These are phyloP conservation scores for Melanotaenia boesemani DNA, from an alignment of 2,797 vertebrate genomes.

Conservation along the genomic window DNA sequence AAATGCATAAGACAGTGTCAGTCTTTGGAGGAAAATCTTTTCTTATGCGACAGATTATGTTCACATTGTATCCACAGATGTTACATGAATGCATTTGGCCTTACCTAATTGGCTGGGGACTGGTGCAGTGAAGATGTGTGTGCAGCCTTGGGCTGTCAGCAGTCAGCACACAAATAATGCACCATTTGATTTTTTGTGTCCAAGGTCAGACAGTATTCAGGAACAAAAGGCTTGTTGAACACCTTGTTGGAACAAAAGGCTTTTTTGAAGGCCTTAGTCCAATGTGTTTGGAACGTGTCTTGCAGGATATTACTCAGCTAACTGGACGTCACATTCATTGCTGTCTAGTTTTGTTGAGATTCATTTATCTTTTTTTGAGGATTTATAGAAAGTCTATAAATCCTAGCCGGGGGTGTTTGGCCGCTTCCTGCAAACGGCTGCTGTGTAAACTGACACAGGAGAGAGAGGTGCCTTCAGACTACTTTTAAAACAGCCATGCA, in stretches of 20 bases:
- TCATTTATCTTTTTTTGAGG: conserved; percentile 77
- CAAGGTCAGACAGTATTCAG: conserved; percentile 70
- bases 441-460: conserved; percentile 51
- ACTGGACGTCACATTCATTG: conserved; percentile 66
- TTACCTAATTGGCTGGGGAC: conserved; percentile 72
- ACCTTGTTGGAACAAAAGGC: conserved; percentile 78
- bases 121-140: conserved; percentile 59
- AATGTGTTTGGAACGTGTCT: conserved; percentile 41
- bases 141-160: conserved; percentile 75
- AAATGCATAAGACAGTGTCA: conserved; percentile 22
- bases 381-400: conserved; percentile 73
- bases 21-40: conserved; percentile 27
- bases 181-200: conserved; percentile 73
- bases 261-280: conserved; percentile 59
- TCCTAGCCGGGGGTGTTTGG: conserved; percentile 70
- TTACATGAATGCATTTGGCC: conserved; percentile 67
- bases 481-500: conserved; percentile 52
- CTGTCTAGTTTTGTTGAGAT: conserved; percentile 61
- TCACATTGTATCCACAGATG: conserved; percentile 59
- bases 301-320: conserved; percentile 63
- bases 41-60: conserved; percentile 35
- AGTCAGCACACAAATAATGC: conserved; percentile 73
- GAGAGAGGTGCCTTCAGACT: conserved; percentile 49
- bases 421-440: conserved; percentile 60
- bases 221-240: conserved; percentile 75